Conservation (phyloP, 2,113 vertebrate genomes). For the Equus przewalskii region DNA sequence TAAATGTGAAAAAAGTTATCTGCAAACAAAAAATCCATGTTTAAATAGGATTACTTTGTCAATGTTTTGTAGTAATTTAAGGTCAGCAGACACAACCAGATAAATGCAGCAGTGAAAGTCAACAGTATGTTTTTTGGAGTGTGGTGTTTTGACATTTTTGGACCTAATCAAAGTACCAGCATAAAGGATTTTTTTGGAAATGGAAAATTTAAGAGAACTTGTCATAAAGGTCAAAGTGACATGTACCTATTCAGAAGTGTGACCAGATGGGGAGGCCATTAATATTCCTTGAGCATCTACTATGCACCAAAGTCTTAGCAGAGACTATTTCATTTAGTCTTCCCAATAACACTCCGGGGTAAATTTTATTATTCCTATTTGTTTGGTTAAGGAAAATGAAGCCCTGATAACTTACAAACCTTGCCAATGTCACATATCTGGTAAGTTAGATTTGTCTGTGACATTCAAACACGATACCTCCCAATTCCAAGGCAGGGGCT, state of each 20-base stretch:
- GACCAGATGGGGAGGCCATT: background rate
- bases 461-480: background rate
- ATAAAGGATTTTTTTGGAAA: background rate
- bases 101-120: background rate
- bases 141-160: background rate
- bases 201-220: slow-evolving; percentile 20
- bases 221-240: background rate
- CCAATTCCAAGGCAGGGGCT: background rate
- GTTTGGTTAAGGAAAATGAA: background rate
- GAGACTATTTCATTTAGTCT: background rate
- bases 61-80: background rate
- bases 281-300: background rate
- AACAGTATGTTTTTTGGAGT: background rate
- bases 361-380: background rate
- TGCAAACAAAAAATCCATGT: background rate
- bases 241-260: background rate
- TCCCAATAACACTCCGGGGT: background rate
- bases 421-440: background rate
- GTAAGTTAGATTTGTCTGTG: background rate
- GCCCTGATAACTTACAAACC: background rate
- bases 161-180: background rate
- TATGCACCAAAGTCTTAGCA: background rate
- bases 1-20: background rate
- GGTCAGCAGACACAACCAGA: background rate
- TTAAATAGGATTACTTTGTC: background rate